Conservation (phyloP, 2,888 invertebrate species). For the Acleris laterana region DNA sequence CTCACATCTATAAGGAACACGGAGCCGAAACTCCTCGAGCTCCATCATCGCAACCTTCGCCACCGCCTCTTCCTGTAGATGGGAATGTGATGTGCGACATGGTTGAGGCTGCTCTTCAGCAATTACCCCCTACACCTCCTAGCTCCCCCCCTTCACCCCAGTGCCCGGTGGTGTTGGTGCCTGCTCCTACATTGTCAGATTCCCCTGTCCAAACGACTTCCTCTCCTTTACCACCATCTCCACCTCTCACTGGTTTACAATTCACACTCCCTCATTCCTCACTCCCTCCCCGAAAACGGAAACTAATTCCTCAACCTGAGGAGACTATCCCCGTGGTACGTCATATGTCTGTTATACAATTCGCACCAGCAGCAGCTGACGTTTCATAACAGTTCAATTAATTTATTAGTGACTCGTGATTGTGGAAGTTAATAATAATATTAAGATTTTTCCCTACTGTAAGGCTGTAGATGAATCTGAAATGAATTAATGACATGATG, state of each 20-base stretch:
- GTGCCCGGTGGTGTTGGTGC: conserved; percentile 65
- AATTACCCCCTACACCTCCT: conserved; percentile 84
- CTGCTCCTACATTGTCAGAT: conserved; percentile 50
- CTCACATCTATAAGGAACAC: conserved; percentile 88
- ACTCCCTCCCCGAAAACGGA: conserved; percentile 91
- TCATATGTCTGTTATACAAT: conserved; percentile 91
- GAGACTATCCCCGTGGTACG: conserved; percentile 66
- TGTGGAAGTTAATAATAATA: conserved; percentile 7
- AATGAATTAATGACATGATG: conserved; percentile 22
- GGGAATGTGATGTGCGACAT: conserved; percentile 76
- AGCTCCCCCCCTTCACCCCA: conserved; percentile 81
- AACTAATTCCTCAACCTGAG: conserved; percentile 89
- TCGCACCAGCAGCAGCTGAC: conserved; percentile 88
- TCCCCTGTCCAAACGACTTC: conserved; percentile 79
- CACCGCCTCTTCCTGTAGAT: conserved; percentile 60
- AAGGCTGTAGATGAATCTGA: conserved; percentile 32
- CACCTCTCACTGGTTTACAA: conserved; percentile 54
- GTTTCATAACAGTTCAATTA: conserved; percentile 50
- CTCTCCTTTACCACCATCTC: conserved; percentile 82
- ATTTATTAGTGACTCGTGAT: conserved; percentile 9
- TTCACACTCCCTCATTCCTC: conserved; percentile 76
- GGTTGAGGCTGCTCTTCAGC: conserved; percentile 76
- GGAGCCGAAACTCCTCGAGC: conserved; percentile 80
- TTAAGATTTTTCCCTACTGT: conserved; percentile 16
- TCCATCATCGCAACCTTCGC: conserved; percentile 57